Evolutionary conservation across 2,888 invertebrate genomes (phyloP).

Genomic region (Acleris laterana): DNA sequence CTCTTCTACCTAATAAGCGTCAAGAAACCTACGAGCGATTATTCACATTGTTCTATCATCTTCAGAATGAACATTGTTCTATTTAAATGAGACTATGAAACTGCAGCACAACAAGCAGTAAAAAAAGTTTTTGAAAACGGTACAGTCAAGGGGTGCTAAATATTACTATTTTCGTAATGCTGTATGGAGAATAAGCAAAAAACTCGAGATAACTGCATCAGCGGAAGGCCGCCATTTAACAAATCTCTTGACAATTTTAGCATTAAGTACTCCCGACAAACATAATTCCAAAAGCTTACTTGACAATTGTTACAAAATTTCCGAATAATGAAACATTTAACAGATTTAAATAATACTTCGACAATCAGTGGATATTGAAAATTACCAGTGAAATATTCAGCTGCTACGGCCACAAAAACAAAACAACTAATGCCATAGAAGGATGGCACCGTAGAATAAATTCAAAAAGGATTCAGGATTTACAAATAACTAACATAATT

Average conservation of each 20-base stretch:
- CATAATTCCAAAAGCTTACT: no score
- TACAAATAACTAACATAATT: no score
- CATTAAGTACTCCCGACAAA: no score
- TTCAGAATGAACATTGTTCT: constrained; percentile 6
- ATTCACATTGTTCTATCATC: neutral
- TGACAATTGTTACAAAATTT: no score
- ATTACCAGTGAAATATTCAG: no score
- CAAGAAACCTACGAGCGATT: constrained; percentile 2
- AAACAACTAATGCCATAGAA: no score
- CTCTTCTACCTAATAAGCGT: neutral
- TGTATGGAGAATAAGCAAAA: constrained; percentile 3
- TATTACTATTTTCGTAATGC: constrained; percentile 3
- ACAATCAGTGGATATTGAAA: no score
- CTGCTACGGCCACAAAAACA: no score
- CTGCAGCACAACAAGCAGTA: constrained; percentile 5
- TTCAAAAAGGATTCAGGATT: no score
- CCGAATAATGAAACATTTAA: no score
- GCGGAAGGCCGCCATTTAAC: constrained; percentile 1
- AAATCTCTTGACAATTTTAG: neutral
- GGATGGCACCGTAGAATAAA: no score
- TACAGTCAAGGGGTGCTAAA: constrained; percentile 10
- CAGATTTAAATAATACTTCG: no score
- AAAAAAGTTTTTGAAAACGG: neutral
- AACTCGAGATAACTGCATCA: neutral
- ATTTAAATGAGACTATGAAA: constrained; percentile 7